Evolutionary conservation across 92 coral and sea anemone species (phyloP), one percentile per base, ranked within the genome.

Genomic region (Anthopleura xanthogrammica): DNA sequence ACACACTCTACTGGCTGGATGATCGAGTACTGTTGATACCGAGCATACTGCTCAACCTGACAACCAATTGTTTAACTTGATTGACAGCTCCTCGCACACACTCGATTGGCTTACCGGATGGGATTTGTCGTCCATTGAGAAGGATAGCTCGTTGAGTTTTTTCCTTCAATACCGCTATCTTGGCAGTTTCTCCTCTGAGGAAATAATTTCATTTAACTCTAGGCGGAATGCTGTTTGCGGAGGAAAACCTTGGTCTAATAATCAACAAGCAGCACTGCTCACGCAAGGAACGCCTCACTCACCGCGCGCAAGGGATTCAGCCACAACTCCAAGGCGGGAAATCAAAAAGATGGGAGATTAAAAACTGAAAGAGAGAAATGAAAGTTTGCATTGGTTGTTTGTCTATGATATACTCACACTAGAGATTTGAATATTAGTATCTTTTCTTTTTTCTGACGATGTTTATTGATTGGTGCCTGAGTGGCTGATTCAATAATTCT

Each of bases 51-150:
- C 78, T 79, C 89, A 86, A 87, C 92, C 92, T 92, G 92, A 89
- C 92, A 87, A 89, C 80, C 98, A 89, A 93, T 92, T 94, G 98
- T 94, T 92, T 92, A 94, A 93, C 88, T 93, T 93, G 97, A 93
- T 93, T 93, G 97, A 91, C 97, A 93, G 97, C 87, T 89, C 82
- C 86, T 88, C 83, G 93, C 82, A 64, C 85, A 41, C 73, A 79
- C 81, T 65, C 85, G 87, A 89, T 89, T 89, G 92, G 92, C 74
- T 52, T 86, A 81, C 77, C 77, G 77, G 23, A 56, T 24, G 14
- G 80, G n/a, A 72, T 74, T 50, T 48, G 23, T 62, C 24, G 36
- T 75, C 41, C n/a, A 64, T 66, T 60, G 17, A 48, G 83, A 88
- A 85, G 12, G 84, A 23, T 20, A 71, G 60, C 58, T 54, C 58